Evolutionary conservation across 2,888 invertebrate genomes (phyloP), one percentile per base, ranked within the genome.

Genomic region (Caenorhabditis becei): DNA sequence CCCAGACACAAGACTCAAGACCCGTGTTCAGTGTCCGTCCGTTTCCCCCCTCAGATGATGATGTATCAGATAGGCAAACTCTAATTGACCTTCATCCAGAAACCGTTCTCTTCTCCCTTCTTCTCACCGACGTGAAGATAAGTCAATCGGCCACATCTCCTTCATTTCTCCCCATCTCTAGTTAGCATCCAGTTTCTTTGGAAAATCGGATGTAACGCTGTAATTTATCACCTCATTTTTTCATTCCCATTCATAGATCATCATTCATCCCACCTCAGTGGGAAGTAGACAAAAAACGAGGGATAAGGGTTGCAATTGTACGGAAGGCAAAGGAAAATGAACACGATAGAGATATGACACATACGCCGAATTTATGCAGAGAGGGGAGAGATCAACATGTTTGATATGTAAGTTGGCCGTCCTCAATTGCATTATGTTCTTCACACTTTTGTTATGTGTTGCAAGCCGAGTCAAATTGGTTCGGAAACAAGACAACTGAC

Each of bases 331-430:
- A 56, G 49, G 10, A 24, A 26, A 37, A 58, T 14, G 74, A 74
- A 58, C 24, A 77, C 61, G 77, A 77, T 69, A 77, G 26, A 77
- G 47, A 77, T 77, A 69, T 69, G 63, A 77, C 26, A 62, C 69
- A 63, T 53, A 49, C 28, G 72, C 35, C 47, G 47, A n/a, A 47
- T 47, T 18, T 18, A 47, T 47, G 61, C 10, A 23, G 26, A 49
- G 51, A 32, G 53, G 26, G 37, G 28, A 59, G 62, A 80, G 80
- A 80, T 80, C 80, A 74, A 74, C 74, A 80, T 69, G 66, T 80
- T 58, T 80, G 80, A 80, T 80, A 80, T 74, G 69, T 69, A 80
- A 74, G 63, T 80, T 66, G 71, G 51, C 28, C 67, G 72, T 67
- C 79, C 61, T 41, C 70, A 61, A 59, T 62, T 62, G 71, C 54